Evolutionary conservation across 1,140 invertebrate species (phyloP), one percentile per base, ranked within the genome.

Genomic region (Bombus haemorrhoidalis): DNA sequence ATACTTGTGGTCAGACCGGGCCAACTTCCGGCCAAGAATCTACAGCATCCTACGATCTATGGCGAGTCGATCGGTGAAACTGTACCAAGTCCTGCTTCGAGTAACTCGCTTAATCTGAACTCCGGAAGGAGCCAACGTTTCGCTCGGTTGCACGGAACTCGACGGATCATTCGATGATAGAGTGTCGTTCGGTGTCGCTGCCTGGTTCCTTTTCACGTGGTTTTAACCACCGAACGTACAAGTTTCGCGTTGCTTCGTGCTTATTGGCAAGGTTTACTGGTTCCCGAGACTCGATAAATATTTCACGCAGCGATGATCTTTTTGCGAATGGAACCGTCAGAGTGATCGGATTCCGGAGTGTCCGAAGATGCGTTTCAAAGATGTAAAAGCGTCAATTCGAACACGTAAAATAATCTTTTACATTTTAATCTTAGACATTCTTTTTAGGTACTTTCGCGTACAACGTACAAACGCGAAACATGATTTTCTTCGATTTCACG

Each of bases 11-110:
- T 4, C n/a, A 22, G 53, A 12, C 47, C 68, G 74, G 79, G 68
- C 53, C 41, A 89, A 90, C 87, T 89, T 90, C 75, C 81, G 88
- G 53, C 69, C 68, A 62, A 84, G 77, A 89, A 90, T 89, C 81
- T 81, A 43, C 39, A 75, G 28, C 69, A 41, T 8, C n/a, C 34
- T 18, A 37, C 41, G 1, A 25, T 53, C 59, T 62, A 62, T n/a
- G 3, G 28, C 5, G 34, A 34, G 71, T 43, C 62, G 43, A 47
- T 66, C n/a, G 77, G 15, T 37, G 75, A 71, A 86, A 81, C 78
- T 59, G 37, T 75, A 57, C 28, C 4, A 13, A 47, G 34, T 37
- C 47, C n/a, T 34, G 39, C 28, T 77, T 41, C 74, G 32, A 69
- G 74, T 41, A 47, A 64, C 47, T 78, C 34, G 15, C 39, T 82